A percentile compares a stretch with the other conserved stretches of the same genome.
These are phyloP conservation scores for Xestia rhomboidea DNA, from an alignment of 2,888 invertebrate genomes.

Conservation along the genomic window DNA sequence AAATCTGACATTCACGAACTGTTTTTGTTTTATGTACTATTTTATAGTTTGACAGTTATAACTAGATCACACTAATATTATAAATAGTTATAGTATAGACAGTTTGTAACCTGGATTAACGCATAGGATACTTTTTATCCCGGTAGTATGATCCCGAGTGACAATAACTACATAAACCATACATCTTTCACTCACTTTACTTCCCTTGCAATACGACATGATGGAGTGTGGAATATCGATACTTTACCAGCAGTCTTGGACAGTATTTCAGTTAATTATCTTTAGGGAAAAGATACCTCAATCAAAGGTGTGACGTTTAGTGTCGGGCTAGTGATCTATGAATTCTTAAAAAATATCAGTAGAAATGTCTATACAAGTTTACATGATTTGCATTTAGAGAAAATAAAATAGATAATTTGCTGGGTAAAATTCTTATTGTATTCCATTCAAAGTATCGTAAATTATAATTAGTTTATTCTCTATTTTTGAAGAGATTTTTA, in stretches of 20 bases:
- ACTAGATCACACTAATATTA: background rate
- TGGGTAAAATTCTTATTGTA: background rate
- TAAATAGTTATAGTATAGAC: too few species aligned
- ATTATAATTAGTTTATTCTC: background rate
- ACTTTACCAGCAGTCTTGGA: background rate
- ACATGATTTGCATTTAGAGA: background rate
- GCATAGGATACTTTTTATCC: too few species aligned
- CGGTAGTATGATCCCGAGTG: too few species aligned
- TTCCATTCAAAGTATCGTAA: background rate
- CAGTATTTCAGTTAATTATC: constrained; percentile 7
- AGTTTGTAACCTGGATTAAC: too few species aligned
- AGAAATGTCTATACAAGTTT: background rate
- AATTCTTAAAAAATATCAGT: background rate
- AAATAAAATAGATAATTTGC: background rate
- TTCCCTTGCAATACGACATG: background rate
- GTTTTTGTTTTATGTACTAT: background rate
- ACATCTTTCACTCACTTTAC: background rate
- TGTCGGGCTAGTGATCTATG: background rate
- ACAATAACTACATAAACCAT: background rate
- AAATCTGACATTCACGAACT: background rate
- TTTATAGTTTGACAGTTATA: background rate
- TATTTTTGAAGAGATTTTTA: background rate
- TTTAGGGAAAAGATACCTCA: background rate
- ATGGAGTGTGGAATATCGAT: background rate
- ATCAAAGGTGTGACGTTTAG: background rate